Conservation (phyloP, 2,888 invertebrate species). For the Tipula lateralis region DNA sequence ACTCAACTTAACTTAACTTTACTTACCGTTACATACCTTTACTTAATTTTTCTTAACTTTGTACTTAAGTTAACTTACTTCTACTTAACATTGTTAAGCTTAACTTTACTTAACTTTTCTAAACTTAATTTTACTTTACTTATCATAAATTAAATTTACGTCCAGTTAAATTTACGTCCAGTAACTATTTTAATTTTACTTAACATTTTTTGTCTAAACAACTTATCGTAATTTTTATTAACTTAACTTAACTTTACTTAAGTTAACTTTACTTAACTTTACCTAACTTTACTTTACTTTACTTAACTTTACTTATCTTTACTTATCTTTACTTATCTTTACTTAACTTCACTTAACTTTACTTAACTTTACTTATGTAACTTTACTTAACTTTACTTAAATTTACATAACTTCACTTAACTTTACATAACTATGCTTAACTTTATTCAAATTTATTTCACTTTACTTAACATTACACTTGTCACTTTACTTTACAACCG, state of each 20-base stretch:
- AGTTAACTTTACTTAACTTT: neutral
- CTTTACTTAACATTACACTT: no score
- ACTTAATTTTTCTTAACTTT: neutral
- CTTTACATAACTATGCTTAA: no score
- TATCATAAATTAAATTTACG: neutral
- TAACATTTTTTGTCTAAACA: neutral
- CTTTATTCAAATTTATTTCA: no score
- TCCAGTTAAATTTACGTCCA: neutral
- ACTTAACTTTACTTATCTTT: no score
- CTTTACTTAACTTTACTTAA: no score
- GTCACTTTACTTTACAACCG: no score
- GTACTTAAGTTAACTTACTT: neutral
- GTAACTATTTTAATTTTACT: neutral
- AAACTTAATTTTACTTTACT: neutral
- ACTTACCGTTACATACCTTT: neutral
- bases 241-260: neutral
- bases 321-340: no score
- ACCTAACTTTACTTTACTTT: no score
- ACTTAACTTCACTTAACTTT: no score
- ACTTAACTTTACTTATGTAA: no score
- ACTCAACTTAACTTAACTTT: conserved; percentile 20
- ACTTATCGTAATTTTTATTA: neutral
- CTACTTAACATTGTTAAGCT: neutral
- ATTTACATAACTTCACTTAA: no score
- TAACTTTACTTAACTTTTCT: neutral